Base-by-base conservation (phyloP, 2,113 vertebrate genomes). In the Capra hircus region DNA sequence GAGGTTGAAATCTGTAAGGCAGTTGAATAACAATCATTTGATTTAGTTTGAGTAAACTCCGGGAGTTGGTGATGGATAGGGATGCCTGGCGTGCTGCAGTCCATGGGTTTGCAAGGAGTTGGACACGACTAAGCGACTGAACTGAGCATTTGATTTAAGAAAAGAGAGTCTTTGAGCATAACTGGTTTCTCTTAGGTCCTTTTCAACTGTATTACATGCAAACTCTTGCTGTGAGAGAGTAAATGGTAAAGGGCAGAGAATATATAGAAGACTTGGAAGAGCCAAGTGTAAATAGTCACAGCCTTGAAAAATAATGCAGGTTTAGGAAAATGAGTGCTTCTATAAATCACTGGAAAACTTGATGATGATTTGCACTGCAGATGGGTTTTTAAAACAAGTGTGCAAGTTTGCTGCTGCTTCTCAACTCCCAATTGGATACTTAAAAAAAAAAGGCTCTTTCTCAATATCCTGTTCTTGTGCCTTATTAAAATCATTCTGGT, bases 401-500 rank as follows among this genome's bases (percentile, higher is more conserved):
- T 60, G 53, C 40, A 50, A 28, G 10, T 33, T 81, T 43, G 52
- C 23, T 71, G 57, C 88, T 74, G 95, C 64, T 94, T 88, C 90
- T 57, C 77, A 91, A 52, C 53, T 92, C 95, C 91, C 77, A 96
- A 25, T 12, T 88, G 40, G 86, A 97, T 94, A 88, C 88, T 71
- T 48, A 94, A 96, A 81, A 86, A 88, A 82, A 86, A 89, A 95
- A 4, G 53, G 16, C 21, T 83, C 89, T 97, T 96, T 80, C 60
- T 98, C 52, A 59, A 16, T 97, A 97, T 97, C 94, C 95, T 98
- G 81, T 97, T 96, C 93, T 97, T 92, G 64, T 45, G 90, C 90
- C 57, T 91, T 82, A 48, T 43, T 78, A 93, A 97, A 98, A 96
- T 53, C 53, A 48, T 74, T 95, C 67, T 91, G 62, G 90, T 48